These are phyloP conservation scores for Megamerina dolium DNA, from an alignment of 2,888 invertebrate species.

Conservation along the genomic window DNA sequence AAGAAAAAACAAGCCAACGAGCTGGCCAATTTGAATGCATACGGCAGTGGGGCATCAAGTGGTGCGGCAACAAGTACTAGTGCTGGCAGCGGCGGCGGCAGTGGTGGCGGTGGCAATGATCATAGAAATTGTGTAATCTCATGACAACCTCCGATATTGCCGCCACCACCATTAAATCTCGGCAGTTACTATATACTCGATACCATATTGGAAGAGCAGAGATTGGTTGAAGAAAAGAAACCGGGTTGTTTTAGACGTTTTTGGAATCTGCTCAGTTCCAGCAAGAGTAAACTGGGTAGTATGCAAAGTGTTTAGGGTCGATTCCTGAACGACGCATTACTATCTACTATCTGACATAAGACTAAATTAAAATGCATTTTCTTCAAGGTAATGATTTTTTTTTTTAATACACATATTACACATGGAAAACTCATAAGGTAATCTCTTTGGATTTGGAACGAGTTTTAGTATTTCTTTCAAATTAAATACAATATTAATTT, in stretches of 20 bases:
- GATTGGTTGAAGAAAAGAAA: conserved; percentile 36
- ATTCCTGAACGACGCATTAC: no score
- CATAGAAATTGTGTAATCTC: conserved; percentile 81
- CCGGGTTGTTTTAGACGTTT: conserved; percentile 38
- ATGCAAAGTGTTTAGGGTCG: conserved; percentile 21
- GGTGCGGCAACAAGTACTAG: conserved; percentile 5
- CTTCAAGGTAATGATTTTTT: no score
- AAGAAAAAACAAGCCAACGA: conserved; percentile 53
- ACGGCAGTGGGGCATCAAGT: conserved; percentile 34
- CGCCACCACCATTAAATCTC: conserved; percentile 40
- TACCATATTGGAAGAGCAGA: conserved; percentile 40
- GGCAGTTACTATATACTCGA: conserved; percentile 42
- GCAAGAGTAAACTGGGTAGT: conserved; percentile 18
- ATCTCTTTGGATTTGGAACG: no score
- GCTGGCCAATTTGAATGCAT: conserved; percentile 11
- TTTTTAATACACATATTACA: no score
- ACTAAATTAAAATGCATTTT: no score
- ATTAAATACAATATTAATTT: no score
- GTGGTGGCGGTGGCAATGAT: conserved; percentile 41
- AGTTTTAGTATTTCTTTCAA: no score
- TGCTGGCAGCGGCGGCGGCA: neutral
- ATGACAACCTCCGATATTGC: conserved; percentile 55
- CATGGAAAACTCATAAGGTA: no score
- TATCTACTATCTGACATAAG: no score
- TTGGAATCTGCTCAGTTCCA: conserved; percentile 35